A percentile compares a stretch with the other conserved stretches of the same genome.
phyloP scores from a whole-genome alignment of 2,888 invertebrate species.

The Chalcis sispes region DNA sequence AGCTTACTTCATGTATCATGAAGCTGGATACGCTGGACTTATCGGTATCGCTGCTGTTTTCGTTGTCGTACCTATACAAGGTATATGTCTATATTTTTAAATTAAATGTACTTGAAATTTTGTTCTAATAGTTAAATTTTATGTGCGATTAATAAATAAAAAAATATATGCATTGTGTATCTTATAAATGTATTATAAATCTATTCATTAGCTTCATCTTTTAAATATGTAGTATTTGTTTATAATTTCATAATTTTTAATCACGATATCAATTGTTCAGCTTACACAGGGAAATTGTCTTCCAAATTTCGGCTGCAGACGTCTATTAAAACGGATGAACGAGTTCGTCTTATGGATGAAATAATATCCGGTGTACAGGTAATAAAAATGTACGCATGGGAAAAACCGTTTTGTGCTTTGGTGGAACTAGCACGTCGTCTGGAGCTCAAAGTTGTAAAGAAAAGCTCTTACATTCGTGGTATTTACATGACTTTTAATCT shows the following conservation, averaged over 20 bases:
- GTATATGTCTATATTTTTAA: conserved; percentile 68
- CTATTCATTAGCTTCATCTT: too few species aligned
- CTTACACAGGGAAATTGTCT: conserved; percentile 73
- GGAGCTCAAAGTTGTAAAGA: conserved; percentile 79
- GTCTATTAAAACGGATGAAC: conserved; percentile 82
- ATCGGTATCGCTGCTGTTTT: conserved; percentile 90
- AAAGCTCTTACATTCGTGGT: conserved; percentile 81
- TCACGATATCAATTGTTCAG: conserved; percentile 61
- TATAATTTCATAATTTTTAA: neutral
- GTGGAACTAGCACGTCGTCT: conserved; percentile 79
- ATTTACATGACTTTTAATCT: conserved; percentile 86
- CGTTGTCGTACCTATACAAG: conserved; percentile 92
- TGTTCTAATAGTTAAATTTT: neutral
- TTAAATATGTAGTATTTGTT: too few species aligned
- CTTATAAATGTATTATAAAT: too few species aligned
- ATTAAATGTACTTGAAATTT: too few species aligned
- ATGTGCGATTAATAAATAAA: too few species aligned
- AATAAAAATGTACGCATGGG: conserved; percentile 89
- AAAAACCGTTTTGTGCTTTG: conserved; percentile 82
- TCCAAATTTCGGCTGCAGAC: conserved; percentile 78
- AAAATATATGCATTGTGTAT: too few species aligned
- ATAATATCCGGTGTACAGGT: conserved; percentile 85
- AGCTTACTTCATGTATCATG: conserved; percentile 86
- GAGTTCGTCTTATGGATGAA: conserved; percentile 88
- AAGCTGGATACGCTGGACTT: conserved; percentile 84